Evolutionary conservation across 2,113 vertebrate species (phyloP), one percentile per base, ranked within the genome.

Genomic region (Halcyon senegalensis): DNA sequence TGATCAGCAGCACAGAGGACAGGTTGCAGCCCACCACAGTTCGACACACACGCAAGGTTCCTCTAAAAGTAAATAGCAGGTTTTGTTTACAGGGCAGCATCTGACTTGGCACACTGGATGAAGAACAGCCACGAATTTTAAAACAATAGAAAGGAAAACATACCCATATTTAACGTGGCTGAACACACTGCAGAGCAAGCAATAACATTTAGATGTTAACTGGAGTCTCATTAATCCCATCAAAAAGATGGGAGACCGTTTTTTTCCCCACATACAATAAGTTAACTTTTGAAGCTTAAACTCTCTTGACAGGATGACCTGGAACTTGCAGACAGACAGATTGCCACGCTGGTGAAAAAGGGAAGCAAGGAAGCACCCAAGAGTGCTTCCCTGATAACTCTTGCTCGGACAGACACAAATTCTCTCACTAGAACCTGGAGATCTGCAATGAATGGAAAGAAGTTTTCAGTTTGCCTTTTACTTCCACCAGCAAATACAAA

Each of bases 121-220:
- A 89, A 53, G 56, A 85, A 87, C 85, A 89, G 43, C 19, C 77
- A 93, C 77, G 41, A 81, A 75, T 81, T 78, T 84, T 78, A 41
- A 86, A 93, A 90, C 68, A 94, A 89, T 3, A 87, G 55, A 30
- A 90, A 95, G 35, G 46, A 94, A 84, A 91, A 84, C 35, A 77
- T 17, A 77, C 5, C 74, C 51, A 15, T 64, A 79, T 64, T 91
- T 84, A 77, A 81, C 37, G 68, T 1, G 0, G 53, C 2, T 79
- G 23, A 66, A 77, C 59, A 74, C 31, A 84, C 0, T 44, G 41
- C 48, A 79, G 31, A 78, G 35, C 56, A 89, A 78, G 66, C 25
- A 79, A 25, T 55, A 95, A 68, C 39, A 87, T 39, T 50, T 44
- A 77, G 37, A 70, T 51, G n/a, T 70, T 91, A 89, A 59, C 69